Evolutionary conservation across 30 jellyfish, hydroid and myxozoan genomes (phyloP).

Genomic region (Aurelia sp.): DNA sequence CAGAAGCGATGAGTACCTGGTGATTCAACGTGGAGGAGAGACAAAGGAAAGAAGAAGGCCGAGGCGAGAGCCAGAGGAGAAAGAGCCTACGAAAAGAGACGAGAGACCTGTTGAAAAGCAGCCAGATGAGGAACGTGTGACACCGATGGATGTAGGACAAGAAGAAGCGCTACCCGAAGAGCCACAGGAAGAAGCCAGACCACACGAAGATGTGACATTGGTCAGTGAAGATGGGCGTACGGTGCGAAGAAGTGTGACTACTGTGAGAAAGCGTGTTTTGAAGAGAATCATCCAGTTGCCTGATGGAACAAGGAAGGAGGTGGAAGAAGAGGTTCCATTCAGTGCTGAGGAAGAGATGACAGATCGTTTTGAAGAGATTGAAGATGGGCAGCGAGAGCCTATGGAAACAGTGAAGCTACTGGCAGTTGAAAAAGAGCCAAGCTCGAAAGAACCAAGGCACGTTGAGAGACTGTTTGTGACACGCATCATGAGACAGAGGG

Average conservation of each 20-base stretch:
- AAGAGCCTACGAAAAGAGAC: not conserved
- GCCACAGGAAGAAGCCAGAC: conserved; percentile 16
- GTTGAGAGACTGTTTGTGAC: conserved; percentile 82
- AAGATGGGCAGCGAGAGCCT: conserved; percentile 14
- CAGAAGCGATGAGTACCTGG: conserved; percentile 19
- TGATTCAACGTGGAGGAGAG: conserved; percentile 19
- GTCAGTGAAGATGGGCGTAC: conserved; percentile 61
- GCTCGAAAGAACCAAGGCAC: conserved; percentile 65
- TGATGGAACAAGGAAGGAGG: conserved; percentile 82
- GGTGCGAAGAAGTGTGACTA: conserved; percentile 66
- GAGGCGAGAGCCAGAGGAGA: conserved; percentile 19
- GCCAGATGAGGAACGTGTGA: conserved; percentile 15
- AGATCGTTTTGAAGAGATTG: conserved; percentile 5
- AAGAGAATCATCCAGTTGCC: conserved; percentile 83
- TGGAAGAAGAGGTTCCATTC: conserved; percentile 85
- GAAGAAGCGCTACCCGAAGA: conserved; percentile 27
- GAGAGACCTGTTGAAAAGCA: not conserved
- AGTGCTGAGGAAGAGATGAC: conserved; percentile 50
- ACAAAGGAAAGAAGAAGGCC: not conserved
- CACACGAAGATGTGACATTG: conserved; percentile 5
- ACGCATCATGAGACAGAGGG: conserved; percentile 78
- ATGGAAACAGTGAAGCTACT: not conserved
- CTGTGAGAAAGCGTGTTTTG: conserved; percentile 72
- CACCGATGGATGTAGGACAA: conserved; percentile 55
- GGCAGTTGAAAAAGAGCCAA: not conserved